phyloP scores from a whole-genome alignment of 2,797 vertebrate genomes.

The Micropoecilia bifurca region DNA sequence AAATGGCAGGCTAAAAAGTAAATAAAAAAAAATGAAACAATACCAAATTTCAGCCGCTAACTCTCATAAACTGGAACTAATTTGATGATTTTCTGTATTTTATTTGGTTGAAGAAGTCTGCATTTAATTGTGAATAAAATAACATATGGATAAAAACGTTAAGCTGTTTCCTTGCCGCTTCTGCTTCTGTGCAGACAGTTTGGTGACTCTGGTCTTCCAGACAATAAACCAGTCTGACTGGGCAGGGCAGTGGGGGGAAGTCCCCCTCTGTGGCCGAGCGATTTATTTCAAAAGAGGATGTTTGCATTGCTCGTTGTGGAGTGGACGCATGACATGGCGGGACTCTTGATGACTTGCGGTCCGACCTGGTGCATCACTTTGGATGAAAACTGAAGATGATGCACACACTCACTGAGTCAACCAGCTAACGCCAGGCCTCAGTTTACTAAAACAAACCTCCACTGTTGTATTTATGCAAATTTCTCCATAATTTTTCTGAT shows the following conservation, averaged over 20 bases:
- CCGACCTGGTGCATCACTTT: constrained; percentile 39
- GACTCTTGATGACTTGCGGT: constrained; percentile 47
- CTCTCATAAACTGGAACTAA: neutral
- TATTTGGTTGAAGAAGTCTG: neutral
- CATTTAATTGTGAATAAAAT: neutral
- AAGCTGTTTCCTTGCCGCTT: neutral
- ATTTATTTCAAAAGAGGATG: constrained; percentile 58
- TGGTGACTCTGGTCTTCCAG: constrained; percentile 48
- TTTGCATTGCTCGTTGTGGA: constrained; percentile 43
- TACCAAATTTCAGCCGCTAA: neutral
- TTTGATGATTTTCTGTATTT: neutral
- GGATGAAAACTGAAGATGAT: constrained; percentile 50
- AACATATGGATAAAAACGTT: neutral
- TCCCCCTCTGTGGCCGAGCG: constrained; percentile 65
- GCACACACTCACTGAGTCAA: constrained; percentile 14
- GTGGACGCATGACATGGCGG: constrained; percentile 45
- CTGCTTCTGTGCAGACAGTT: constrained; percentile 22
- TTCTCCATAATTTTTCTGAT: constrained; percentile 3
- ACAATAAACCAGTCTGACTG: constrained; percentile 38
- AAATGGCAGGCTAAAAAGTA: no score
- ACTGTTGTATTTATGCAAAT: constrained; percentile 13
- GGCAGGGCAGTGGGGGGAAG: constrained; percentile 52
- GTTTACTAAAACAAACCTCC: constrained; percentile 38
- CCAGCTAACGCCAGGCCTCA: constrained; percentile 12
- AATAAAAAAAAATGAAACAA: no score